Base-by-base conservation (phyloP, 2,797 vertebrate species). In the Selene dorsalis region DNA sequence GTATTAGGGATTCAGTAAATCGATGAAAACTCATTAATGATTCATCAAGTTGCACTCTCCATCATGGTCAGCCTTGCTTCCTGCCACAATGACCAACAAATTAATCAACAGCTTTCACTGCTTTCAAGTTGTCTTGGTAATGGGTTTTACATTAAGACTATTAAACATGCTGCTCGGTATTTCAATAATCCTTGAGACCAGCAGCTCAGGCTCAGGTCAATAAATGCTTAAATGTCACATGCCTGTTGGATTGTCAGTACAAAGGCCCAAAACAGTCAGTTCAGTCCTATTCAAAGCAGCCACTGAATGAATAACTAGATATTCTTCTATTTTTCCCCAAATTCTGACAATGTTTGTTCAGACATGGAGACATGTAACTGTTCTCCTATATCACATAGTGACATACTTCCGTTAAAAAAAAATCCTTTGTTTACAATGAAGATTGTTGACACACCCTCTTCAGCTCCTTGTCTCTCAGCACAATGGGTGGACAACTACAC, bases 401-500 rank as follows among this genome's bases (percentile, higher is more conserved):
- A 43, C 47, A 61, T 4, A 1, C 17, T 14, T 16, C 60, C 62
- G 39, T 75, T n/a, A 55, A 52, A 61, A 35, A 67, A 41, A 82
- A 86, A 91, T 85, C 88, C 87, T 93, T 93, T 93, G 91, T 92
- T 88, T 84, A 81, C 58, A 73, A 52, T 83, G 73, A 75, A 66
- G 89, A 83, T 83, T 89, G 88, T 87, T 90, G 92, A 93, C 93
- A 93, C 91, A 85, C 93, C 93, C 93, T 93, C 88, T 57, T 62
- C 80, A 28, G 75, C 83, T 79, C 74, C 71, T 71, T 35, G 69
- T 89, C 69, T 83, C 71, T 72, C 79, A 67, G 75, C 82, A 91
- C 91, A 93, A 91, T 84, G 78, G 84, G 63, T 78, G 81, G 81
- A 87, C n/a, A 66, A 82, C 76, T 55, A 74, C 28, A 17, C 22